These are phyloP conservation scores for Drosophila meridionalis DNA, from an alignment of 2,888 invertebrate genomes.

Conservation along the genomic window DNA sequence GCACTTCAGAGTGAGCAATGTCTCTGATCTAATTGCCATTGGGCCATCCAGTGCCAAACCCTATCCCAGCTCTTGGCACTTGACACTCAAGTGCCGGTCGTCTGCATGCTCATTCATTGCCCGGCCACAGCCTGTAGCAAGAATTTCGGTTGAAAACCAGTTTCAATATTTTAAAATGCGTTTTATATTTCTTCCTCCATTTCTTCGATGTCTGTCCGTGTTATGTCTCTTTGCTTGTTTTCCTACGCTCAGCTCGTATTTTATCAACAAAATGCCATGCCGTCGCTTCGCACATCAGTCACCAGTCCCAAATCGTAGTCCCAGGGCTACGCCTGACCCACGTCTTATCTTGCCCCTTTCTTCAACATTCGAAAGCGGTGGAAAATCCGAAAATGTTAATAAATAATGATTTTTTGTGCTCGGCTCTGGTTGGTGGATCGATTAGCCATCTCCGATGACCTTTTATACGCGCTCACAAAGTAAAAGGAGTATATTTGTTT, in stretches of 20 bases:
- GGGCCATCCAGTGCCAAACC: slow-evolving; percentile 15
- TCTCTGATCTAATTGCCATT: slow-evolving; percentile 71
- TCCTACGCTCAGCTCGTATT: slow-evolving; percentile 65
- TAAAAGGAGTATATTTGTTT: neutral
- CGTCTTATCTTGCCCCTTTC: slow-evolving; percentile 65
- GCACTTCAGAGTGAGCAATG: slow-evolving; percentile 73
- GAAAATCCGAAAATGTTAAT: slow-evolving; percentile 57
- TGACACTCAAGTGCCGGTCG: slow-evolving; percentile 63
- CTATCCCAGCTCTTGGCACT: slow-evolving; percentile 49
- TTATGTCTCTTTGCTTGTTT: slow-evolving; percentile 41
- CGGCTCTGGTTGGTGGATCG: slow-evolving; percentile 23
- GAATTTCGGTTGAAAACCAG: slow-evolving; percentile 60
- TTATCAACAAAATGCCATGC: slow-evolving; percentile 55
- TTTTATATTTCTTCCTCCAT: slow-evolving; percentile 18
- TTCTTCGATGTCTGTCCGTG: neutral
- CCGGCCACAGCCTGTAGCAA: slow-evolving; percentile 1
- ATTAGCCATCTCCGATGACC: slow-evolving; percentile 11
- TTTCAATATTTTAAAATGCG: slow-evolving; percentile 66
- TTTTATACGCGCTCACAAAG: neutral
- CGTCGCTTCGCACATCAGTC: slow-evolving; percentile 55
- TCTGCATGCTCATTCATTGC: slow-evolving; percentile 13
- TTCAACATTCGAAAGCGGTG: slow-evolving; percentile 36
- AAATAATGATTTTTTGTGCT: slow-evolving; percentile 54
- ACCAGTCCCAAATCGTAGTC: slow-evolving; percentile 23
- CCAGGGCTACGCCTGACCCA: slow-evolving; percentile 37